Conservation (phyloP, 2,888 invertebrate species). For the Synergus laeviventris region DNA sequence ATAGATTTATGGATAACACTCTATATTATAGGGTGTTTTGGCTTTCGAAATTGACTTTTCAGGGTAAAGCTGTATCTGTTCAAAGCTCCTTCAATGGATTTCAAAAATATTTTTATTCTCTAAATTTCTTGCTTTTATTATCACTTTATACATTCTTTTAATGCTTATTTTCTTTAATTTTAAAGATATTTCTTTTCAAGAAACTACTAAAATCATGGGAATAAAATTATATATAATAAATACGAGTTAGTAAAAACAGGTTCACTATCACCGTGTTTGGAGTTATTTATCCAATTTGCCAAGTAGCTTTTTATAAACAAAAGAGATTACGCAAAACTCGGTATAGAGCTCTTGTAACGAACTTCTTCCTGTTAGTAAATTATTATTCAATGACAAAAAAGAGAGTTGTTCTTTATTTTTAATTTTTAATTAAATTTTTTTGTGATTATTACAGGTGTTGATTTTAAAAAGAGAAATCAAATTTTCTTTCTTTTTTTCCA, state of each 20-base stretch:
- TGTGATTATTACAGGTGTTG: too few relatives aligned
- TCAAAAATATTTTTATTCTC: not conserved
- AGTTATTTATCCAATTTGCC: not conserved
- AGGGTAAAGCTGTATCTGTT: not conserved
- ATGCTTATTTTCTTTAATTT: not conserved
- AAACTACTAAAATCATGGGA: not conserved
- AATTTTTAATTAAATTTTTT: too few relatives aligned
- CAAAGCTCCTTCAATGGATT: not conserved
- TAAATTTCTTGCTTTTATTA: not conserved
- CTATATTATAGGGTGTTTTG: conserved; percentile 19
- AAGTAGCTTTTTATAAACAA: not conserved
- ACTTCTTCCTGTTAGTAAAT: too few relatives aligned
- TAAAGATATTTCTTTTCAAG: not conserved
- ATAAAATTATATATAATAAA: conserved; percentile 3
- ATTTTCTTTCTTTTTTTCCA: too few relatives aligned
- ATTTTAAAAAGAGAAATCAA: too few relatives aligned
- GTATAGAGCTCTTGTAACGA: not conserved
- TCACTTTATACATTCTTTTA: not conserved
- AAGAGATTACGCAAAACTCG: not conserved
- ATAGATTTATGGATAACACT: conserved; percentile 4
- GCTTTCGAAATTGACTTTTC: conserved; percentile 10
- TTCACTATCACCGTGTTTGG: not conserved
- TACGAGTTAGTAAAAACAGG: not conserved
- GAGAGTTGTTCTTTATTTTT: too few relatives aligned
- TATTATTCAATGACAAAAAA: not conserved